Base-by-base conservation (phyloP, 2,113 vertebrate genomes). In the Brienomyrus longianalis region DNA sequence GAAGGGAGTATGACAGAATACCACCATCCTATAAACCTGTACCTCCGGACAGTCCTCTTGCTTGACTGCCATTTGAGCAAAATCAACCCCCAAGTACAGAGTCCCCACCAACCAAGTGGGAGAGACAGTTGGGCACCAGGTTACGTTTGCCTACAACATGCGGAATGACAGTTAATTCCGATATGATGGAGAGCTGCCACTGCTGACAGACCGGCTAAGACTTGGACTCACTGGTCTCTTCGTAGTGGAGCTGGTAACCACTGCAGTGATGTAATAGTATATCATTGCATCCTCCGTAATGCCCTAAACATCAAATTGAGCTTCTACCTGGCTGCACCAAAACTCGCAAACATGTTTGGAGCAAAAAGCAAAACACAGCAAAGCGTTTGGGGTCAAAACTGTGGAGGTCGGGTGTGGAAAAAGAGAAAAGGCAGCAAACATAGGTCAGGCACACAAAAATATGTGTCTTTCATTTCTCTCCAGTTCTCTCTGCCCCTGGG, bases 191-290 rank as follows among this genome's bases (percentile, higher is more conserved):
- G 15, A 90, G 84, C 56, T 90, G 84, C 3, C 45, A 23, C 31
- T 54, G 88, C 70, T 89, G 89, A 19, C 23, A 59, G 51, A 56
- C 31, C 7, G 19, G 52, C 89, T 83, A 90, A 17, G 84, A 62
- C 59, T 77, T 19, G 4, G 89, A 45, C 4, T 50, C 31, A 31
- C 62, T 2, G 3, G 10, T 13, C n/a, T 31, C 27, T 27, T 70
- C 62, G 10, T 10, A 31, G 62, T 31, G 62, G 62, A 70, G n/a
- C 27, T 31, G 10, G 4, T 70, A 27, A 70, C 62, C 62, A 31
- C 62, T 70, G 62, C 62, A 31, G 27, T 31, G n/a, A 70, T 70
- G 62, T 70, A 70, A 1, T 70, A 11, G 62, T 5, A 31, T 31
- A 31, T 13, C 4, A 3, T 3, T 70, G 62, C 62, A 27, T 66